Evolutionary conservation across 2,113 vertebrate genomes (phyloP), one percentile per base, ranked within the genome.

Genomic region (Dromaius novaehollandiae): DNA sequence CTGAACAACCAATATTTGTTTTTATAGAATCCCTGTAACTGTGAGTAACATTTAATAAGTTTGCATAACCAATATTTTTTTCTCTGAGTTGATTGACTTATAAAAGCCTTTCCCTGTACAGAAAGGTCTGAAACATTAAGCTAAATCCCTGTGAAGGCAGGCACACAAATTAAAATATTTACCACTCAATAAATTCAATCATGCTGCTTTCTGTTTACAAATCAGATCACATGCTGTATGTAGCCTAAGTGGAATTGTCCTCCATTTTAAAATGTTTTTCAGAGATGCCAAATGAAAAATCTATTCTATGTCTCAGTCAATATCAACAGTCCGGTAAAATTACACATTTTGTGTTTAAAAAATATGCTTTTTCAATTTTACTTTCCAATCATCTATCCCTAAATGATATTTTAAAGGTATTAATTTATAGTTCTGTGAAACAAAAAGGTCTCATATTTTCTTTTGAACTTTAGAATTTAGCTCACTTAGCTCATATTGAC

Each of bases 41-140:
- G 66, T 89, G 78, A 95, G 80, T 25, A 96, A 91, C 84, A 94
- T 93, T 96, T 95, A 91, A 32, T 42, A 60, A 58, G 64, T 95
- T 77, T 97, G 75, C 75, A 88, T 94, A 94, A 97, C 95, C 91
- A 88, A 95, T 97, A 94, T 5, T 16, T 70, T 58, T 61, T 88
- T 51, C 66, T 95, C 71, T 60, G 46, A 89, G 75, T 24, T 60
- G 85, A 64, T 0, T 30, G 89, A 91, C 46, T 50, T 77, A 32
- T 60, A 95, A 94, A 96, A 93, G 55, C 84, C 91, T 89, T 92
- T 9, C 40, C 50, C 36, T 86, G 40, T 42, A 83, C 64, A 22
- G 34, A 91, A 91, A 94, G 89, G 71, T 80, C 91, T 86, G 75
- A 86, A 96, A 81, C 68, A 91, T 74, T 81, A 71, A 3, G 5